Evolutionary conservation across 2,113 vertebrate genomes (phyloP).

Genomic region (Oceanites oceanicus): DNA sequence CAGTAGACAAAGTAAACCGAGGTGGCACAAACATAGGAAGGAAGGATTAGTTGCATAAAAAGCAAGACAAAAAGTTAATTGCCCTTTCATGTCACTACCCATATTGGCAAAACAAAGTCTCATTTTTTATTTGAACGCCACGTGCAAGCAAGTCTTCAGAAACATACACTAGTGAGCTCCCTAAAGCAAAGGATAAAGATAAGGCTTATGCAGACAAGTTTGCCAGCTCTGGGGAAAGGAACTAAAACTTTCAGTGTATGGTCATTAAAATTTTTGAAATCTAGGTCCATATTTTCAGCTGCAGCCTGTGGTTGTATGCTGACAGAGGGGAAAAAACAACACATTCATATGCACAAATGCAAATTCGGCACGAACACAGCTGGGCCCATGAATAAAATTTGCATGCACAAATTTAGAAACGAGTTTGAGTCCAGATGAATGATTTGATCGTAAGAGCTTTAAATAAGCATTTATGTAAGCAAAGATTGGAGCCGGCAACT

Average conservation of each 20-base stretch:
- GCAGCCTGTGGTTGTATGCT: slow-evolving; percentile 68
- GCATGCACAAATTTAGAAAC: slow-evolving; percentile 69
- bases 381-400: slow-evolving; percentile 72
- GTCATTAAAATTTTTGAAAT: slow-evolving; percentile 69
- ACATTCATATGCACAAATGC: slow-evolving; percentile 70
- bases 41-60: slow-evolving; percentile 39
- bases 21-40: slow-evolving; percentile 6
- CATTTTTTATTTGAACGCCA: slow-evolving; percentile 19
- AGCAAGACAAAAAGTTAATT: slow-evolving; percentile 66
- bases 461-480: slow-evolving; percentile 70
- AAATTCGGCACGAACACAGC: slow-evolving; percentile 69
- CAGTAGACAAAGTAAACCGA: neutral
- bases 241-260: slow-evolving; percentile 55
- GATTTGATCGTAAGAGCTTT: slow-evolving; percentile 69
- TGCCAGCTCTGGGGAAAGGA: slow-evolving; percentile 21
- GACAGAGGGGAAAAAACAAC: slow-evolving; percentile 69
- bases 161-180: neutral
- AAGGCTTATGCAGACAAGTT: slow-evolving; percentile 49
- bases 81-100: slow-evolving; percentile 38
- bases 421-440: slow-evolving; percentile 67
- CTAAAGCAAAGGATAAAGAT: slow-evolving; percentile 18
- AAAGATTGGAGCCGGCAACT: slow-evolving; percentile 60
- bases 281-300: slow-evolving; percentile 71
- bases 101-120: slow-evolving; percentile 69
- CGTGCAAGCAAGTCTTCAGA: slow-evolving; percentile 18